Evolutionary conservation across 1,140 invertebrate species (phyloP).

Genomic region (Sitophilus oryzae): DNA sequence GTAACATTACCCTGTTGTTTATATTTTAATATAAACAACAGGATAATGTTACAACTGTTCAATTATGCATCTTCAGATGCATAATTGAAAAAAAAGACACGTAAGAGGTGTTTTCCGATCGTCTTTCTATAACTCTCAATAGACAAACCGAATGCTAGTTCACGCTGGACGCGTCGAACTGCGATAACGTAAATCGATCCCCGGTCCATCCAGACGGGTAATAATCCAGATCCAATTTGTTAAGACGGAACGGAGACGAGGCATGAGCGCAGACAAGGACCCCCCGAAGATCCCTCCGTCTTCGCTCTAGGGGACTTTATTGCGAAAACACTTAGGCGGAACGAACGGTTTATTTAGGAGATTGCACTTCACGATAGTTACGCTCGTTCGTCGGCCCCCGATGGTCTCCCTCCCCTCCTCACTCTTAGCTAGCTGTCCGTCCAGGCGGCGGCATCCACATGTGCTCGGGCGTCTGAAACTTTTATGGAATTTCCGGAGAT

Average conservation of each 20-base stretch:
- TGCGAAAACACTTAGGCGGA: slow-evolving; percentile 40
- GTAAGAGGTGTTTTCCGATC: too few species aligned
- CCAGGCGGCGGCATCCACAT: slow-evolving; percentile 10
- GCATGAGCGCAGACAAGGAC: slow-evolving; percentile 1
- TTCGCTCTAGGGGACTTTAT: slow-evolving; percentile 35
- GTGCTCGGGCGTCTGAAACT: slow-evolving; percentile 21
- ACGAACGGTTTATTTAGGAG: slow-evolving; percentile 37
- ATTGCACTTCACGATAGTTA: slow-evolving; percentile 37
- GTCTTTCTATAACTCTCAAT: too few species aligned
- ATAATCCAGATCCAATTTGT: slow-evolving; percentile 18
- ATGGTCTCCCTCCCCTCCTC: slow-evolving; percentile 13
- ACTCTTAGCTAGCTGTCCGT: slow-evolving; percentile 4
- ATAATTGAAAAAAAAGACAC: too few species aligned
- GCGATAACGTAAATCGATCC: slow-evolving; percentile 3
- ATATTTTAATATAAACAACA: too few species aligned
- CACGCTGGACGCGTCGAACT: neutral
- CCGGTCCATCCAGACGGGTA: slow-evolving; percentile 7
- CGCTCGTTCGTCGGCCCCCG: neutral
- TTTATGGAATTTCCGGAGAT: slow-evolving; percentile 28
- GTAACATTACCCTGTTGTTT: too few species aligned
- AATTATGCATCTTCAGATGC: too few species aligned
- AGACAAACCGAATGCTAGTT: too few species aligned
- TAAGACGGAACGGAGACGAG: slow-evolving; percentile 17
- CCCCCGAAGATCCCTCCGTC: slow-evolving; percentile 5
- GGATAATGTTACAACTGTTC: too few species aligned